Evolutionary conservation across 2,888 invertebrate genomes (phyloP), one percentile per base, ranked within the genome.

Genomic region (Pomacea canaliculata): DNA sequence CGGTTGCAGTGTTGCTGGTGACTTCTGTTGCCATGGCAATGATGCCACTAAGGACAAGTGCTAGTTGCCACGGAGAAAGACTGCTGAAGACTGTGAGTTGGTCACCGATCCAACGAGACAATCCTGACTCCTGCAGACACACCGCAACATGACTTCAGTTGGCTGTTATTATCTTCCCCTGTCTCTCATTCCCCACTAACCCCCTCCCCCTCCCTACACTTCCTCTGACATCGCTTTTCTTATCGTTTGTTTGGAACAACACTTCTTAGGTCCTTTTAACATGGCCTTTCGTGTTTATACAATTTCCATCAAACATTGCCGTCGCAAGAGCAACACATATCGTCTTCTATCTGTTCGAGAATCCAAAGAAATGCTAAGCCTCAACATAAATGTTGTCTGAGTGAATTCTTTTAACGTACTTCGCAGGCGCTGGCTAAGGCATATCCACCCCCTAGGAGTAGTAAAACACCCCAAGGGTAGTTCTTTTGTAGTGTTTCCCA

Each of bases 401-500:
- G 8, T 56, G 4, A 56, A 56, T 16, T n/a, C 70, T 16, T 71
- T 48, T 10, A 13, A n/a, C 76, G 73, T 82, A 90, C 93, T 83
- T 95, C 94, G 84, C 95, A 95, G 79, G 95, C 97, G 80, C 95
- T 95, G 0, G 97, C 96, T 76, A 97, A 92, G 0, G 97, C 96
- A 91, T 97, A 97, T 0, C 97, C 97, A 56, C 97, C 97, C 69
- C 97, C 94, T 70, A 97, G 92, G 70, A 97, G 92, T 86, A 97
- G 94, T 51, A 97, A 93, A 9, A 97, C 93, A 68, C 96, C 96
- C 97, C 97, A 97, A 7, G 97, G 96, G 83, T 96, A 94, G 89
- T 95, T 96, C 76, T 94, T 93, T 87, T 96, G 95, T 59, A 96
- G 93, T 72, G 94, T 94, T 82, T 94, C 94, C 97, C 97, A 97